A percentile compares a stretch with the other conserved stretches of the same genome.
These are phyloP conservation scores for Haliaeetus leucogaster DNA, from an alignment of 2,113 vertebrate genomes.

Conservation along the genomic window DNA sequence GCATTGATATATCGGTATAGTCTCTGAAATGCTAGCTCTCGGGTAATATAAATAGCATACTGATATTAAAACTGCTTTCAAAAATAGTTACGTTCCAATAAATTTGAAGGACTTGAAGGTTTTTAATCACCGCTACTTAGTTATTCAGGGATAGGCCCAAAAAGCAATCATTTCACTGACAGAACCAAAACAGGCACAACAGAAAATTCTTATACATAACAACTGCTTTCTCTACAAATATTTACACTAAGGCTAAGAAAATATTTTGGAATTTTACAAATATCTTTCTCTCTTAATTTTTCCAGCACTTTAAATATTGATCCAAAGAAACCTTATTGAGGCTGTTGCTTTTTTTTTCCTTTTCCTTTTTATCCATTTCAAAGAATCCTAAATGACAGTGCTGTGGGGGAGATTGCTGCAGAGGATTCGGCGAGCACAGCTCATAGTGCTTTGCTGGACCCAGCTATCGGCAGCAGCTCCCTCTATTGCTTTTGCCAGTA, in stretches of 20 bases:
- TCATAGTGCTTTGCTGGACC: not conserved
- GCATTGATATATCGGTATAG: conserved; percentile 59
- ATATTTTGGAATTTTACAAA: conserved; percentile 52
- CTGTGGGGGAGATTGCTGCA: not conserved
- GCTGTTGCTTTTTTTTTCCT: not conserved
- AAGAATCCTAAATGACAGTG: not conserved
- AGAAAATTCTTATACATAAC: not conserved
- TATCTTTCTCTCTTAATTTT: conserved; percentile 23
- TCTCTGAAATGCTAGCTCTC: conserved; percentile 72
- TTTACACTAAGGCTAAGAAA: not conserved
- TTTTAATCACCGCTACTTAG: conserved; percentile 63
- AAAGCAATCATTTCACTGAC: not conserved
- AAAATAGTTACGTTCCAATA: conserved; percentile 62
- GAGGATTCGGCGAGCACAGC: not conserved
- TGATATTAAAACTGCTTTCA: conserved; percentile 72
- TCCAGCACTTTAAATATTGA: conserved; percentile 11
- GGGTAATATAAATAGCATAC: conserved; percentile 68
- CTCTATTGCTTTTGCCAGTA: conserved; percentile 28
- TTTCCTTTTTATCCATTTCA: not conserved
- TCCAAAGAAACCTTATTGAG: conserved; percentile 6
- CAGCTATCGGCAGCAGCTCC: not conserved
- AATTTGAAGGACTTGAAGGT: conserved; percentile 39
- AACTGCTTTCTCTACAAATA: conserved; percentile 37
- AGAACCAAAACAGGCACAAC: not conserved
- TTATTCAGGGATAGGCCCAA: conserved; percentile 30